Base-by-base conservation (phyloP, 2,797 vertebrate species). In the Euphonia xanthogaster region DNA sequence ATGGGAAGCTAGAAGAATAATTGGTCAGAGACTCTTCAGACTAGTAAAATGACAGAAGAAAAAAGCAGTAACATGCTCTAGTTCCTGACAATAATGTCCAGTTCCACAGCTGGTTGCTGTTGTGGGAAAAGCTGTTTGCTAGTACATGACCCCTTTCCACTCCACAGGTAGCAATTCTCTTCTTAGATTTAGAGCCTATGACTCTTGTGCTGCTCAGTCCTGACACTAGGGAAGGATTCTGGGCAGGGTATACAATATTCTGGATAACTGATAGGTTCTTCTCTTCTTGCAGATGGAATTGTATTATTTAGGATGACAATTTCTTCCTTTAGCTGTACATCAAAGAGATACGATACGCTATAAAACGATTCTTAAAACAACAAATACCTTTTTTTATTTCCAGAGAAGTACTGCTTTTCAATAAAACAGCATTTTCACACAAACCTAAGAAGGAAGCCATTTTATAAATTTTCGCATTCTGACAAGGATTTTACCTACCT, bases 311-410 rank as follows among this genome's bases (percentile, higher is more conserved):
- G n/a, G 25, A 88, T 45, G 27, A 50, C 51, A 86, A 54, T 39
- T 92, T 84, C 66, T 87, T 86, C 31, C 39, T 70, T 48, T 71
- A 77, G 44, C 50, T 80, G 9, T 9, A 15, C 58, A 72, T 58
- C 61, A 75, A 77, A 79, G 18, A 76, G 11, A 44, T 39, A 62
- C 9, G 15, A 87, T 31, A 67, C 1, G 10, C 44, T 28, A 70
- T 31, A 84, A 91, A 90, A 42, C 22, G 75, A 11, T 20, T 86
- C 58, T 77, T 35, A 35, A 44, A 66, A 25, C 25, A 72, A 71
- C 17, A n/a, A 28, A 25, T 13, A 39, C 1, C 1, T 21, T 39
- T 19, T 7, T 7, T 30, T 40, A 73, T 84, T 75, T 31, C 0
- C 2, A 51, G 40, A 83, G 7, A 67, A 86, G 24, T 47, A 70